Conservation (phyloP, 2,797 vertebrate species). For the Phrynocephalus vlangalii region DNA sequence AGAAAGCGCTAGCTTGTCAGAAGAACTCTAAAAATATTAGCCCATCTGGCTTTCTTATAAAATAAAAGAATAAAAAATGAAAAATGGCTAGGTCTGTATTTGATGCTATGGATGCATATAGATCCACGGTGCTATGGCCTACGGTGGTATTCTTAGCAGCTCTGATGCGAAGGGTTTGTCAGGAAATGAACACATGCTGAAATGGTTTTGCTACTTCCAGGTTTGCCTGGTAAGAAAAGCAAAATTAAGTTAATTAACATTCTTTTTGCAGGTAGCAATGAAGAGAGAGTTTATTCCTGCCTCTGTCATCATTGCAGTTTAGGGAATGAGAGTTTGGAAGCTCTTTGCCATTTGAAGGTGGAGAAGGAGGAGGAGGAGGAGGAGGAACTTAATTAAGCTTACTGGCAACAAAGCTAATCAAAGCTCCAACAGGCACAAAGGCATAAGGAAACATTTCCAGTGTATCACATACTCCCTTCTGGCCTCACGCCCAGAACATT, state of each 20-base stretch:
- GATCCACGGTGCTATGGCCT: too few species aligned
- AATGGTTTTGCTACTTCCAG: neutral
- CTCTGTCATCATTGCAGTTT: slow-evolving; percentile 21
- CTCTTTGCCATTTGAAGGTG: slow-evolving; percentile 33
- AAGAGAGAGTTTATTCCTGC: slow-evolving; percentile 40
- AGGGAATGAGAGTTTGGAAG: slow-evolving; percentile 59
- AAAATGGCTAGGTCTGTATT: too few species aligned
- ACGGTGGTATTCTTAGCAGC: neutral
- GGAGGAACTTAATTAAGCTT: slow-evolving; percentile 66
- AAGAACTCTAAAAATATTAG: neutral
- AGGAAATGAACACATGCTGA: neutral
- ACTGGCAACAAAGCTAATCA: slow-evolving; percentile 83
- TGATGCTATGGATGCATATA: neutral
- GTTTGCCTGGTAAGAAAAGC: neutral
- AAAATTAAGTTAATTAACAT: neutral
- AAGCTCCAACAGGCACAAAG: slow-evolving; percentile 72
- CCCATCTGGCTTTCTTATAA: neutral
- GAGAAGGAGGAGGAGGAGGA: neutral
- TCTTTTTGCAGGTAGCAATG: neutral
- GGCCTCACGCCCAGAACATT: slow-evolving; percentile 79
- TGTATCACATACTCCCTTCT: slow-evolving; percentile 75
- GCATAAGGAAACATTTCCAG: slow-evolving; percentile 72
- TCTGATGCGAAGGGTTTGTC: neutral
- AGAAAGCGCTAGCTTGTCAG: neutral
- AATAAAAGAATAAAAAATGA: neutral